Percentiles rank a stretch among this genome's conserved stretches.
Conservation (phyloP, 2,888 invertebrate species). For the Melieria crassipennis region DNA sequence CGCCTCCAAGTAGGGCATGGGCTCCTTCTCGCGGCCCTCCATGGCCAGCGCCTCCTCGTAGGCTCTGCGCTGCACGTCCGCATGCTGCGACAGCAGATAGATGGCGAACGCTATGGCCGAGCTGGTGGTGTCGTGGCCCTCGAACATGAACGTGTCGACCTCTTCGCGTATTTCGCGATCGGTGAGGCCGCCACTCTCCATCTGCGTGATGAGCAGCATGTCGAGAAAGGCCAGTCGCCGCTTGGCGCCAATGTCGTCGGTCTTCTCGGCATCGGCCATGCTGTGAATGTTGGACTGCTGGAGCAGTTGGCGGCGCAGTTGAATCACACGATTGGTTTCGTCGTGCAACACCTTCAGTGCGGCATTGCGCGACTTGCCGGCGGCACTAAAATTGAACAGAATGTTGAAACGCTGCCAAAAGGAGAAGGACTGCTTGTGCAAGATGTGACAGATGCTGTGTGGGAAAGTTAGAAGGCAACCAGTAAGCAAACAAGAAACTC, state of each 20-base stretch:
- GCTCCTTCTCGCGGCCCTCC: constrained; percentile 61
- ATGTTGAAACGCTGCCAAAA: constrained; percentile 57
- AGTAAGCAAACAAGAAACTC: not conserved
- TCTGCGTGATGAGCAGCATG: constrained; percentile 67
- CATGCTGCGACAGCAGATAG: constrained; percentile 67
- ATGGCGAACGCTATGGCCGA: constrained; percentile 69
- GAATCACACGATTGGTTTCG: constrained; percentile 60
- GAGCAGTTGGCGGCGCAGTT: constrained; percentile 52
- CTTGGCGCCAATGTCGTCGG: constrained; percentile 54
- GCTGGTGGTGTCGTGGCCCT: constrained; percentile 70
- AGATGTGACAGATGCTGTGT: constrained; percentile 56
- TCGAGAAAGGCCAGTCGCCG: constrained; percentile 67
- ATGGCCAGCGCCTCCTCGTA: constrained; percentile 63
- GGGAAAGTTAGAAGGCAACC: not conserved
- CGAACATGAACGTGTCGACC: constrained; percentile 71
- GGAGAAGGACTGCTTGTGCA: constrained; percentile 59
- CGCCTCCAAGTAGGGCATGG: constrained; percentile 69
- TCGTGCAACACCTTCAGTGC: constrained; percentile 55
- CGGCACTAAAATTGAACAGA: constrained; percentile 49
- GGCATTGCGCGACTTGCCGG: constrained; percentile 47
- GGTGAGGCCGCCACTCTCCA: constrained; percentile 63
- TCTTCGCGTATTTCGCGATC: constrained; percentile 69
- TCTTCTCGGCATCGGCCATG: constrained; percentile 44
- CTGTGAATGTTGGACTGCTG: constrained; percentile 46
- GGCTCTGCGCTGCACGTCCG: constrained; percentile 66